Percentiles rank a stretch among this genome's conserved stretches.
Conservation (phyloP, 2,888 invertebrate species). For the Dusona sp. region DNA sequence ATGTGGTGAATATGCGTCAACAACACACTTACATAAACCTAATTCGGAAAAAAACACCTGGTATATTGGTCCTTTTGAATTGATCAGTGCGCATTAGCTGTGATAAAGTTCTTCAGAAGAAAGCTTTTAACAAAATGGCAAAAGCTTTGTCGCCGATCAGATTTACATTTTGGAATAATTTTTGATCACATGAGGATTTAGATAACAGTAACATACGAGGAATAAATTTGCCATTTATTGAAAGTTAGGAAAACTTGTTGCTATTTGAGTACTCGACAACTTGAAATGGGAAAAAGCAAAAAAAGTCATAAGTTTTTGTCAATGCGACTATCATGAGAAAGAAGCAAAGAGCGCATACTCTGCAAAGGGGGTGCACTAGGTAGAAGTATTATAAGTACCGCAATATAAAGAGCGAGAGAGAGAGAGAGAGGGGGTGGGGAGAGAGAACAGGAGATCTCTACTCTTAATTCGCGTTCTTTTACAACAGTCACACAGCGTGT, state of each 20-base stretch:
- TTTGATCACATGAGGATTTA: background rate
- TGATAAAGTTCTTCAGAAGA: background rate
- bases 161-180: background rate
- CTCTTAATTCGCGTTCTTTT: constrained; percentile 53
- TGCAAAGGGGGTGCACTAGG: constrained; percentile 7
- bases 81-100: background rate
- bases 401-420: constrained; percentile 16
- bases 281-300: constrained; percentile 55
- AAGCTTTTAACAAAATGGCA: background rate
- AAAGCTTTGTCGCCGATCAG: background rate
- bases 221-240: constrained; percentile 44
- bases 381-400: constrained; percentile 61
- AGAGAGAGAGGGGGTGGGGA: constrained; percentile 9
- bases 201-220: background rate
- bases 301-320: constrained; percentile 46
- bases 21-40: background rate
- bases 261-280: constrained; percentile 45
- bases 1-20: no score
- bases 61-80: background rate
- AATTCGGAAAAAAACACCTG: background rate
- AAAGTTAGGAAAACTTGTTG: constrained; percentile 27
- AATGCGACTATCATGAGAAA: constrained; percentile 44
- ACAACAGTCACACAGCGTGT: constrained; percentile 55
- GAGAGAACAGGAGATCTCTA: constrained; percentile 15
- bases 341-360: constrained; percentile 49